Evolutionary conservation across 2,113 vertebrate genomes (phyloP).

Genomic region (Pholis gunnellus): DNA sequence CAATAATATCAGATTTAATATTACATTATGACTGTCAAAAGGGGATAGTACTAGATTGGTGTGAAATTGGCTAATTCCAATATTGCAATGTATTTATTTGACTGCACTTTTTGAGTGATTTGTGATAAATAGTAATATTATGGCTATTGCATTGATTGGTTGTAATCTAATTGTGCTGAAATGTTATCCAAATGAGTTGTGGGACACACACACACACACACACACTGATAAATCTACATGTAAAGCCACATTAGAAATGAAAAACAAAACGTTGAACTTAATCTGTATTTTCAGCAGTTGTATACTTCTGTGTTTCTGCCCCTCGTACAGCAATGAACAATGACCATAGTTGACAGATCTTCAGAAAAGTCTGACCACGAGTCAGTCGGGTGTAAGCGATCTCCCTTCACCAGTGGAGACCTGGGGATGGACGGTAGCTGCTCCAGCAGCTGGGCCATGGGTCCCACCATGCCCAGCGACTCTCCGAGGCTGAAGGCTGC

Average conservation of each 20-base stretch:
- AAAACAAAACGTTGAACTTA: neutral
- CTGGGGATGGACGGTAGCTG: slow-evolving; percentile 89
- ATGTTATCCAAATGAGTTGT: neutral
- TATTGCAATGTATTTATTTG: neutral
- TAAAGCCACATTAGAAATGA: neutral
- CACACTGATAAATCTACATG: neutral
- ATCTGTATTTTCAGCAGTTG: neutral
- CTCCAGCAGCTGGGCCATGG: slow-evolving; percentile 88
- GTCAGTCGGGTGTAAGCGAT: slow-evolving; percentile 88
- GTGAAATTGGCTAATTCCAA: neutral
- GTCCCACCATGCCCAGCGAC: slow-evolving; percentile 86
- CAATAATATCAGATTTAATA: too few species aligned
- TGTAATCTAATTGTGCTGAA: neutral
- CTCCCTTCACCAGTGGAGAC: slow-evolving; percentile 89
- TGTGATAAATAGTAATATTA: neutral
- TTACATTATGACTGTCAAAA: too few species aligned
- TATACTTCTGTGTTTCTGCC: slow-evolving; percentile 16
- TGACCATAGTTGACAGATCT: slow-evolving; percentile 98
- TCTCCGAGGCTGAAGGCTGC: slow-evolving; percentile 87
- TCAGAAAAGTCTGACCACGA: slow-evolving; percentile 92
- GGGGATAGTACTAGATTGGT: too few species aligned
- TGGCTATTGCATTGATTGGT: neutral
- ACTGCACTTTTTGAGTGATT: neutral
- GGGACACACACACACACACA: too few species aligned
- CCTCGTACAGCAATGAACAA: slow-evolving; percentile 92